Base-by-base conservation (phyloP, 1,140 invertebrate species). In the Zaprionus ornatus region DNA sequence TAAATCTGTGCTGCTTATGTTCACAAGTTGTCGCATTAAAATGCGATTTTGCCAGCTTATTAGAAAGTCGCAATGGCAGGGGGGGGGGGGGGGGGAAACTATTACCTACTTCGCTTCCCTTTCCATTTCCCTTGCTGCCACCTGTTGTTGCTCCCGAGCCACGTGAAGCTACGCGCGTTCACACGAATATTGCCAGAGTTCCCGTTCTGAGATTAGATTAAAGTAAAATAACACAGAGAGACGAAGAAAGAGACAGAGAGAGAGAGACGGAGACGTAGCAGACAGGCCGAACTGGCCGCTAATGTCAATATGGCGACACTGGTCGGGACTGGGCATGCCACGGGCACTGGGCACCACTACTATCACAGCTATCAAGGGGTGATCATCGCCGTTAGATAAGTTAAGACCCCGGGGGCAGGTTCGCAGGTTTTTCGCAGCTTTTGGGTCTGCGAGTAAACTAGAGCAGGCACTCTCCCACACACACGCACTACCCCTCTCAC, bases 351-450 rank as follows among this genome's bases (percentile, higher is more conserved):
- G 29, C 29, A 32, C 37, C 15, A n/a, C 12, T 61, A 57, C 69
- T 35, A n/a, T 62, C 42, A 64, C 4, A 50, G 45, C 81, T 77
- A 80, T 83, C 80, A 84, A 27, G 42, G 70, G 37, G 19, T 74
- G 83, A 88, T 88, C 77, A 86, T 86, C 80, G 84, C 37, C 48
- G 56, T 55, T 65, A 77, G 82, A 80, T 84, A 83, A 66, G 35
- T 73, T 73, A 21, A 32, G 42, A 59, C 63, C 45, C 35, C 25
- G 12, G 15, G 50, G 64, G 27, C 63, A 61, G 62, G 61, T 67
- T 50, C 19, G 45, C 45, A 23, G 45, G 19, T 48, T 48, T 21
- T 74, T 69, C 72, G 72, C 55, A 65, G n/a, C 40, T 73, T 69
- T 60, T 45, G 62, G 32, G 23, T 42, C 48, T 50, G 52, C 29